These are phyloP conservation scores for Prorops nasuta DNA, from an alignment of 1,140 invertebrate species.

Conservation along the genomic window DNA sequence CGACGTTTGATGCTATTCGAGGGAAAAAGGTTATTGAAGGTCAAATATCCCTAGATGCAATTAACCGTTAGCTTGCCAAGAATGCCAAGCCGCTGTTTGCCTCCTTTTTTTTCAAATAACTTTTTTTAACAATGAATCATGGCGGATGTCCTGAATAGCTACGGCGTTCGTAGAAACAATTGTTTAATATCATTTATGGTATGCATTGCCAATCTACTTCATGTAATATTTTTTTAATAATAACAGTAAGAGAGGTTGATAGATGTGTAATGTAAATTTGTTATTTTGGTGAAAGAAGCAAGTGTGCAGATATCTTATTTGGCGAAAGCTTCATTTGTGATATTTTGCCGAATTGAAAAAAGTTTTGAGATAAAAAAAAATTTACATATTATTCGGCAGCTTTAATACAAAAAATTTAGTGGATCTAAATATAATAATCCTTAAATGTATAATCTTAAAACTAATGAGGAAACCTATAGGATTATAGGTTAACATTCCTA, in stretches of 20 bases:
- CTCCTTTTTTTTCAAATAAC: too few species aligned
- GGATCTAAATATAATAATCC: too few species aligned
- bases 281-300: not conserved
- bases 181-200: conserved; percentile 40
- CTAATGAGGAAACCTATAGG: too few species aligned
- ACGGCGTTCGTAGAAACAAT: conserved; percentile 23
- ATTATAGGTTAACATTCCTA: too few species aligned
- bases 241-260: too few species aligned
- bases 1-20: too few species aligned
- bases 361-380: not conserved
- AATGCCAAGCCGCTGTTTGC: too few species aligned
- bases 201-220: conserved; percentile 20
- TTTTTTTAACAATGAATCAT: conserved; percentile 22
- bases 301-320: not conserved
- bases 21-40: too few species aligned
- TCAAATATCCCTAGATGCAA: too few species aligned
- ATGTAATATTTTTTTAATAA: too few species aligned
- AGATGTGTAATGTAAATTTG: not conserved
- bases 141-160: conserved; percentile 38
- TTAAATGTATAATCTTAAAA: not conserved
- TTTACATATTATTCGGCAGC: not conserved
- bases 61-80: too few species aligned
- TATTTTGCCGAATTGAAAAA: conserved; percentile 1
- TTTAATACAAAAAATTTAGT: too few species aligned
- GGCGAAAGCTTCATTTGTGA: not conserved